phyloP scores from a whole-genome alignment of 1,140 invertebrate species.

The Cataglyphis hispanica region DNA sequence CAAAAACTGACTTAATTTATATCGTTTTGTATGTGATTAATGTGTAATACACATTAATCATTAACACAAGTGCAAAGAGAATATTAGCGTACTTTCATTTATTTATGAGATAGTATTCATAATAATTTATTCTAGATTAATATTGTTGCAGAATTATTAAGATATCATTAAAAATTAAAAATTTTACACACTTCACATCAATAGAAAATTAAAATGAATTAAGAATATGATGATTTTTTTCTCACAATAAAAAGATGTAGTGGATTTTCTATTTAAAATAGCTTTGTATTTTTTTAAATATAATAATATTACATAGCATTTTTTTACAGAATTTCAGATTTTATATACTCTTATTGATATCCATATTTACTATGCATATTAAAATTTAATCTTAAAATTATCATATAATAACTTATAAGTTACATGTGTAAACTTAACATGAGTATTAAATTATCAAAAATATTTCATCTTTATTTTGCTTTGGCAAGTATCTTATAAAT shows the following conservation, averaged over 20 bases:
- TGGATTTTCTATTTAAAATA: no score
- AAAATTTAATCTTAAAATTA: constrained; percentile 33
- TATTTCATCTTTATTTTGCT: constrained; percentile 50
- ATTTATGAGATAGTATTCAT: neutral
- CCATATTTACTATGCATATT: no score
- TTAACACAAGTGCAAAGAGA: neutral
- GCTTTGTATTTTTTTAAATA: no score
- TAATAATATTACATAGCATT: no score
- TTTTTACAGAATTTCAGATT: no score
- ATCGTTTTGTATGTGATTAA: neutral
- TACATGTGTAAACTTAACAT: constrained; percentile 68
- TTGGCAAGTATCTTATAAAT: constrained; percentile 57
- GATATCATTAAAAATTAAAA: neutral
- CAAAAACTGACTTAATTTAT: no score
- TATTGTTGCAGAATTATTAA: neutral
- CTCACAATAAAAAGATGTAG: no score
- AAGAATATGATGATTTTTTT: no score
- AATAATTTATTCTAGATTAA: neutral
- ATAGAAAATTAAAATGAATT: no score
- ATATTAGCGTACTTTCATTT: neutral
- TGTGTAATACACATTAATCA: neutral
- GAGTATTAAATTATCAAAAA: constrained; percentile 68
- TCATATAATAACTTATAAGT: constrained; percentile 54
- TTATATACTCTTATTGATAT: no score
- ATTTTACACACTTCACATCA: neutral